These are phyloP conservation scores for Merodon equestris DNA, from an alignment of 2,888 invertebrate species.

Conservation along the genomic window DNA sequence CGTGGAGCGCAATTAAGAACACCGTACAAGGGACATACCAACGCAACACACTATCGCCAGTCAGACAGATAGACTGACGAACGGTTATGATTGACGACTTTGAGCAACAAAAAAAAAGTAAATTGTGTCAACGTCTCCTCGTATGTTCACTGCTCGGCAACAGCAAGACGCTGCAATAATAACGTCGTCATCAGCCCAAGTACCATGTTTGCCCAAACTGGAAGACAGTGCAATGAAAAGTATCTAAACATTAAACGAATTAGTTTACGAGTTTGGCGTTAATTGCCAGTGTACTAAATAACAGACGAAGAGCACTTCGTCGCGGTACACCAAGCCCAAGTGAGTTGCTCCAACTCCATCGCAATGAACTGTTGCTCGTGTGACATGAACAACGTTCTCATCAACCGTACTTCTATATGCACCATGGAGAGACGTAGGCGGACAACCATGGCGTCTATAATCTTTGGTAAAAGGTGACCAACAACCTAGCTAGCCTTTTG, in stretches of 20 bases:
- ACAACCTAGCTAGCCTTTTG: no score
- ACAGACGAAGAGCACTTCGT: slow-evolving; percentile 32
- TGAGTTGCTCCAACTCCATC: slow-evolving; percentile 42
- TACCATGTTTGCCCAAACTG: not conserved
- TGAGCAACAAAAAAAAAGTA: slow-evolving; percentile 25
- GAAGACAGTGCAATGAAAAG: slow-evolving; percentile 25
- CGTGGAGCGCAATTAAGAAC: slow-evolving; percentile 47
- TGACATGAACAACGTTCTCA: slow-evolving; percentile 35
- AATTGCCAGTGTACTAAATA: slow-evolving; percentile 37
- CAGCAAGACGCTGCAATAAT: slow-evolving; percentile 40
- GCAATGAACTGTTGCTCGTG: slow-evolving; percentile 30
- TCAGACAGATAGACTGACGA: not conserved
- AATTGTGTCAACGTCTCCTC: slow-evolving; percentile 58
- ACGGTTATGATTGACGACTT: slow-evolving; percentile 9
- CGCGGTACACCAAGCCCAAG: slow-evolving; percentile 58
- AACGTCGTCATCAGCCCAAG: slow-evolving; percentile 44
- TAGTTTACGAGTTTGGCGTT: slow-evolving; percentile 61
- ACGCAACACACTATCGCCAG: no score
- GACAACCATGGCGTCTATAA: slow-evolving; percentile 1
- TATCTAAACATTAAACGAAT: slow-evolving; percentile 57
- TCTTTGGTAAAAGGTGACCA: slow-evolving; percentile 53
- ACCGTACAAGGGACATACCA: slow-evolving; percentile 29
- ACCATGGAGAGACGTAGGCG: not conserved
- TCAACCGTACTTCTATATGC: slow-evolving; percentile 6
- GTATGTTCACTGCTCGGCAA: slow-evolving; percentile 15